Base-by-base conservation (phyloP, 2,888 invertebrate species). In the Aproaerema taeniolella region DNA sequence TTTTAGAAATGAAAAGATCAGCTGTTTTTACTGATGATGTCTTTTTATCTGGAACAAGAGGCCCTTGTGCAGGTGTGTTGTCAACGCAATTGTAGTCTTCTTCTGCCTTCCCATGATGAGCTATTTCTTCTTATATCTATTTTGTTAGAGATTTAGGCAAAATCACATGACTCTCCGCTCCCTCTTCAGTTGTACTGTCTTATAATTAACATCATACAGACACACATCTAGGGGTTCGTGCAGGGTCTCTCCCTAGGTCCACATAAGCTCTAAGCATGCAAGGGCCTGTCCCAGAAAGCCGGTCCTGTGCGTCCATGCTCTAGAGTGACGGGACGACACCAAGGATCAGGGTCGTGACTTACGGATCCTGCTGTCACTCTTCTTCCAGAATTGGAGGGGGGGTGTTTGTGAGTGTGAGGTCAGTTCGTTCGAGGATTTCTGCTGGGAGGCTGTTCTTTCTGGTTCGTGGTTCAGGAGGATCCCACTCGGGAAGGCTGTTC, bases 251-350 rank as follows among this genome's bases (percentile, higher is more conserved):
- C 71, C n/a, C n/a, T n/a, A 68, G 47, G 58, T 64, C 75, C 77
- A 81, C 81, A 82, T 59, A 82, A 82, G 82, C 83, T 67, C 82
- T 85, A 85, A 75, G 61, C 85, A 85, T 85, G 85, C 85, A 82
- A 75, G 78, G 79, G 71, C 70, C 78, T 78, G 79, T 69, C 64
- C 68, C 74, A 64, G 37, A 67, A 79, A 78, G 80, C 79, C 79
- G 67, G 69, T 76, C 62, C 60, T 59, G 81, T 82, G 81, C 79
- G 57, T 76, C 81, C 80, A 81, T 82, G 81, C 82, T 66, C 82
- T 80, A 78, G 64, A 68, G 81, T 81, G 80, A 73, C 73, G 53
- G 76, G 74, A 82, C 81, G 82, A 74, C 81, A 70, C 78, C 12
- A 11, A 13, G 30, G 9, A 12, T 20, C 65, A n/a, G n/a, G n/a